Conservation (phyloP, 2,888 invertebrate species). For the Cepaea hortensis region DNA sequence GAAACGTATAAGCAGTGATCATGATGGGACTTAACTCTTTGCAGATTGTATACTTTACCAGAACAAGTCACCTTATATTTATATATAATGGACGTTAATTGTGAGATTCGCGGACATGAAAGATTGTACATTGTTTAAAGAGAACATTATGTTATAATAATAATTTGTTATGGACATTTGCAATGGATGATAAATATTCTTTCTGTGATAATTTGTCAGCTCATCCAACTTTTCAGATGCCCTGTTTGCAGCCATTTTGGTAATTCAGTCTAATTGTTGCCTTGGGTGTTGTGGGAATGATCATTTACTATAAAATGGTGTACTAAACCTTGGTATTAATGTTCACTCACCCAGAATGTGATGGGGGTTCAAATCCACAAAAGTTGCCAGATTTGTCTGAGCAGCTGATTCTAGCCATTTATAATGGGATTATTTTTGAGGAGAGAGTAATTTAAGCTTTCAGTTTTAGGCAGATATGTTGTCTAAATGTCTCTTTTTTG, state of each 20-base stretch:
- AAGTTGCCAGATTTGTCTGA: too few species aligned
- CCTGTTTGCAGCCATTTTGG: background rate
- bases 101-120: background rate
- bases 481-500: too few species aligned
- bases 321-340: too few species aligned
- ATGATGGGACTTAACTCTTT: background rate
- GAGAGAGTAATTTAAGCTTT: too few species aligned
- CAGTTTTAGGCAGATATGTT: too few species aligned
- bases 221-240: background rate
- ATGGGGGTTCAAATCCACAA: too few species aligned
- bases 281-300: too few species aligned
- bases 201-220: constrained; percentile 2
- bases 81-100: background rate
- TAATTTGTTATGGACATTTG: background rate
- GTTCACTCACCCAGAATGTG: too few species aligned
- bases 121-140: background rate
- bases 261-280: too few species aligned
- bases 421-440: too few species aligned
- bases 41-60: background rate
- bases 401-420: too few species aligned
- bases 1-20: constrained; percentile 29
- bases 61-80: constrained; percentile 1
- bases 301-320: too few species aligned
- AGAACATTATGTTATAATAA: background rate
- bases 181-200: background rate